A percentile compares a stretch with the other conserved stretches of the same genome.
Evolutionary conservation across 2,888 invertebrate species (phyloP).

Genomic region (Alsophila aescularia): DNA sequence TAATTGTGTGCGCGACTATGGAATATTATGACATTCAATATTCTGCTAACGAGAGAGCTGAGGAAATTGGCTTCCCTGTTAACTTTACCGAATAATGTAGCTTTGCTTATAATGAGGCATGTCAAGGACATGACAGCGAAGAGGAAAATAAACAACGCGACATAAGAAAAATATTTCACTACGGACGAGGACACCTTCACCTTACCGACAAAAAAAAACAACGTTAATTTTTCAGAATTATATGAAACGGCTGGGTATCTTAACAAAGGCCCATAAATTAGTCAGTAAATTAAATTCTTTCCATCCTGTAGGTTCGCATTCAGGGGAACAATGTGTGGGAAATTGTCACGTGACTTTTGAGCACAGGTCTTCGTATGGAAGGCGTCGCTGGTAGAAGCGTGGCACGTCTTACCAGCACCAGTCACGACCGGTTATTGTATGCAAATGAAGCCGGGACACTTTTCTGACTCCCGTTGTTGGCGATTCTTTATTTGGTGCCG

Average conservation of each 20-base stretch:
- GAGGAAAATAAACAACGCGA: slow-evolving; percentile 4
- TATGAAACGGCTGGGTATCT: slow-evolving; percentile 20
- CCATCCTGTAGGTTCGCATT: slow-evolving; percentile 49
- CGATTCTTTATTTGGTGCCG: slow-evolving; percentile 9
- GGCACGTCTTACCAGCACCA: slow-evolving; percentile 53
- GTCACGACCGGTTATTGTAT: slow-evolving; percentile 78
- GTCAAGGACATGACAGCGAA: slow-evolving; percentile 10
- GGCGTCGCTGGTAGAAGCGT: slow-evolving; percentile 22
- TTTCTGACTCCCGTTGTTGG: slow-evolving; percentile 47
- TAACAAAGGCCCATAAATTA: slow-evolving; percentile 44
- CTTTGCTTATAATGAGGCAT: slow-evolving; percentile 9
- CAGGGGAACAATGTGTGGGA: slow-evolving; percentile 54
- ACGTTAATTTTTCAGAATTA: slow-evolving; percentile 3
- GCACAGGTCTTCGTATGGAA: slow-evolving; percentile 2
- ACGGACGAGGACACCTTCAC: not conserved
- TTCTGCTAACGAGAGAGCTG: slow-evolving; percentile 8
- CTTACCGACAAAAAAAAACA: not conserved
- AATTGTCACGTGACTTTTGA: slow-evolving; percentile 62
- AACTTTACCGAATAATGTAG: slow-evolving; percentile 12
- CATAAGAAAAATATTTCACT: slow-evolving; percentile 2
- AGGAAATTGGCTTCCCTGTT: slow-evolving; percentile 5
- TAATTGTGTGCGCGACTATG: slow-evolving; percentile 1
- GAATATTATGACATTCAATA: slow-evolving; percentile 17
- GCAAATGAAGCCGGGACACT: slow-evolving; percentile 69
- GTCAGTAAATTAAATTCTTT: slow-evolving; percentile 56